A percentile compares a stretch with the other conserved stretches of the same genome.
Conservation (phyloP, 1,140 invertebrate species). For the Philopotamus ludificatus region DNA sequence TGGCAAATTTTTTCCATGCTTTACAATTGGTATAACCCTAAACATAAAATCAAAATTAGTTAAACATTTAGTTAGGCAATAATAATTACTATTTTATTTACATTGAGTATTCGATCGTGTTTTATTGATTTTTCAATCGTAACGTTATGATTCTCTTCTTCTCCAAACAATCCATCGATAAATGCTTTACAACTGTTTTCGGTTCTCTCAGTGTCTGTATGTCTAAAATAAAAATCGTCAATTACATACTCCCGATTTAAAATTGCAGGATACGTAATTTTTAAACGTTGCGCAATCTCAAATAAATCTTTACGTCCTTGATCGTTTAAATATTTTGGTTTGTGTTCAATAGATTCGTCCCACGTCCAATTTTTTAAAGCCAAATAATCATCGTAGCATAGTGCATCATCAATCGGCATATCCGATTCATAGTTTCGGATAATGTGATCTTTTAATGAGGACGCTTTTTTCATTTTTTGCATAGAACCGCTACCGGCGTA, state of each 20-base stretch:
- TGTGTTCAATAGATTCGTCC: conserved; percentile 22
- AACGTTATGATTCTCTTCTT: conserved; percentile 48
- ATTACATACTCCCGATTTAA: conserved; percentile 5
- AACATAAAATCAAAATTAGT: neutral
- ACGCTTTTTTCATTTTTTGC: conserved; percentile 47
- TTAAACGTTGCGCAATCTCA: conserved; percentile 24
- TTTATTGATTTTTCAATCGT: conserved; percentile 44
- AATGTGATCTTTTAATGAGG: conserved; percentile 45
- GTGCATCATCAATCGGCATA: neutral
- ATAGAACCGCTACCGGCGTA: conserved; percentile 27
- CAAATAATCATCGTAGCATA: conserved; percentile 17
- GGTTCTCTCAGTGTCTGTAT: conserved; percentile 65
- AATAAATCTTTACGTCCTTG: conserved; percentile 30
- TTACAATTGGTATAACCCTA: neutral
- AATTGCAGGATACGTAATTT: conserved; percentile 20
- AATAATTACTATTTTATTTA: neutral
- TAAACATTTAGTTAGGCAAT: neutral
- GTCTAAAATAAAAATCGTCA: conserved; percentile 59
- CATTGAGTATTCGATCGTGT: neutral
- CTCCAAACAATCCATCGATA: conserved; percentile 65
- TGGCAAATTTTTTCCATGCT: neutral
- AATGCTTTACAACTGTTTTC: conserved; percentile 66
- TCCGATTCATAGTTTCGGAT: conserved; percentile 25
- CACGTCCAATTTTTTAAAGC: conserved; percentile 29
- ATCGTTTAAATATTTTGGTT: conserved; percentile 11